Conservation (phyloP, 1,140 invertebrate species). For the Melitaea cinxia region DNA sequence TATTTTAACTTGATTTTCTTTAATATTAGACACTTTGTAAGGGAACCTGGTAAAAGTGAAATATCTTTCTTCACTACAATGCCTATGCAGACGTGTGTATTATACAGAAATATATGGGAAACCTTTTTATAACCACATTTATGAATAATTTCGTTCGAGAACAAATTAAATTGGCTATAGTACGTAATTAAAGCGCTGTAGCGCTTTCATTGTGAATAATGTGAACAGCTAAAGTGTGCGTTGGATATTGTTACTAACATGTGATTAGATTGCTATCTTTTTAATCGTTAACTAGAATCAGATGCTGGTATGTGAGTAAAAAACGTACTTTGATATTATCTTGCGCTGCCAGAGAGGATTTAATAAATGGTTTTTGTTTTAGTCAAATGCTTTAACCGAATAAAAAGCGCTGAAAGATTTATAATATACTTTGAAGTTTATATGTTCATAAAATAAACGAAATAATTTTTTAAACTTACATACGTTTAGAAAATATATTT, state of each 20-base stretch:
- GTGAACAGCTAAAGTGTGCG: constrained; percentile 29
- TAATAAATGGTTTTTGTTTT: constrained; percentile 1
- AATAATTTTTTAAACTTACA: not conserved
- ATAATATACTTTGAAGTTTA: not conserved
- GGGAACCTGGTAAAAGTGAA: too few species aligned
- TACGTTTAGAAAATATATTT: not conserved
- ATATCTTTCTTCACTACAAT: too few species aligned
- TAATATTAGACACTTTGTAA: too few species aligned
- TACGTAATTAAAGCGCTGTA: constrained; percentile 20
- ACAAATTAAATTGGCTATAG: not conserved
- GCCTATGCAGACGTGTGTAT: too few species aligned
- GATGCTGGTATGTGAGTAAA: constrained; percentile 36
- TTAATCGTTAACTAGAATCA: constrained; percentile 47
- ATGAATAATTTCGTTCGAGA: not conserved
- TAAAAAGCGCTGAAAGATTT: constrained; percentile 11
- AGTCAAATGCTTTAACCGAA: constrained; percentile 3
- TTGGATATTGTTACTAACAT: constrained; percentile 44
- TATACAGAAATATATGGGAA: too few species aligned
- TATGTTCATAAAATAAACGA: not conserved
- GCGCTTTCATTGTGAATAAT: constrained; percentile 29
- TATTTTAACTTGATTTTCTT: too few species aligned
- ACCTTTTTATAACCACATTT: too few species aligned
- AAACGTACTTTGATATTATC: constrained; percentile 42
- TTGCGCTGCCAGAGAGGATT: constrained; percentile 8
- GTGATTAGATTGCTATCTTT: constrained; percentile 55